These are phyloP conservation scores for Echeneis naucrates DNA, from an alignment of 2,797 vertebrate genomes.

Conservation along the genomic window DNA sequence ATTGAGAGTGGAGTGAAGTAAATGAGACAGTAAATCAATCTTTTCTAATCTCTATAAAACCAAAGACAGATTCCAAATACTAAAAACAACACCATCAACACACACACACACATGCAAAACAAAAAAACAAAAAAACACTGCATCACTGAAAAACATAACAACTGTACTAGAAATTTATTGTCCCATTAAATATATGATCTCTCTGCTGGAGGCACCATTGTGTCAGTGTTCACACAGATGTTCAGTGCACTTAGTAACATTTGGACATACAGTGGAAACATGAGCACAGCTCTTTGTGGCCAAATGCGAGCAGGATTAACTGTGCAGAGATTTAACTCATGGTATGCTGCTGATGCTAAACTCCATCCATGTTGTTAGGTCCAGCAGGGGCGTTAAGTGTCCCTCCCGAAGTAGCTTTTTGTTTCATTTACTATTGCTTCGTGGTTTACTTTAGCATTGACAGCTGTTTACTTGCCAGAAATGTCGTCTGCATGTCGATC, in stretches of 20 bases:
- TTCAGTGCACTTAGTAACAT: constrained; percentile 1
- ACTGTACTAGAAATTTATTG: constrained; percentile 39
- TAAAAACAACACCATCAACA: too few relatives aligned
- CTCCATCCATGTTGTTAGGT: too few relatives aligned
- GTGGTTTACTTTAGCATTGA: too few relatives aligned
- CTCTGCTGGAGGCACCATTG: constrained; percentile 40
- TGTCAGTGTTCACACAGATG: constrained; percentile 18
- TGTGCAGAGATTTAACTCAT: constrained; percentile 7
- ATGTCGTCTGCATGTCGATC: too few relatives aligned
- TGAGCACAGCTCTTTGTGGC: background rate
- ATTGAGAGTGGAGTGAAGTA: constrained; percentile 32
- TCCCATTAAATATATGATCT: constrained; percentile 51
- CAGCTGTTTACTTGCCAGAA: too few relatives aligned
- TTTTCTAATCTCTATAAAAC: constrained; percentile 13
- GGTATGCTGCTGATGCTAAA: background rate
- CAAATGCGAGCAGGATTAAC: constrained; percentile 38
- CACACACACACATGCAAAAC: too few relatives aligned
- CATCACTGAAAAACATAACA: constrained; percentile 59
- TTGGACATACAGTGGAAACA: constrained; percentile 15
- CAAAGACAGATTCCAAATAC: constrained; percentile 17
- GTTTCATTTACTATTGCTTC: too few relatives aligned
- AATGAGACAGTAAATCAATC: constrained; percentile 33
- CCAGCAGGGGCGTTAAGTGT: background rate
- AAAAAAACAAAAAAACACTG: constrained; percentile 11
- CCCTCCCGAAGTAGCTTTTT: background rate